A percentile compares a stretch with the other conserved stretches of the same genome.
These are phyloP conservation scores for Coenonympha glycerion DNA, from an alignment of 2,888 invertebrate species.

Conservation along the genomic window DNA sequence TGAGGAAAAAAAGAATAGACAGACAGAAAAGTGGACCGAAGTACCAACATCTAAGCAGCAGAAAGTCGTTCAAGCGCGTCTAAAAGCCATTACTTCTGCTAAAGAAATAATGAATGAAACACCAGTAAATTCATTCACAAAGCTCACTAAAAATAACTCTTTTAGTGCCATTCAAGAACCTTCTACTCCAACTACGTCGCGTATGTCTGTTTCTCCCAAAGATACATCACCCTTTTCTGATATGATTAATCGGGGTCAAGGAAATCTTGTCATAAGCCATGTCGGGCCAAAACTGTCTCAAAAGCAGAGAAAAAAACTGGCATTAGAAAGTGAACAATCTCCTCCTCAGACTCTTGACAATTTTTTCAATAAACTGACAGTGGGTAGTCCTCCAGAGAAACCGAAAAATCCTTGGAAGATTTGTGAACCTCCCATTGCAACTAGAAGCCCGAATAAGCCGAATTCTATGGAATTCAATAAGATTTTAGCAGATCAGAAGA, in stretches of 20 bases:
- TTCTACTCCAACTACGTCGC: conserved; percentile 39
- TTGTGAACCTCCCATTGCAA: conserved; percentile 45
- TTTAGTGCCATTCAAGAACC: conserved; percentile 40
- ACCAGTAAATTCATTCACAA: conserved; percentile 55
- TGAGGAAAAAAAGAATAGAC: conserved; percentile 43
- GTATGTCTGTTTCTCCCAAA: conserved; percentile 57
- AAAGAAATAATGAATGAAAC: conserved; percentile 60
- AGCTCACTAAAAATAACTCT: conserved; percentile 52
- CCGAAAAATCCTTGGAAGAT: conserved; percentile 72
- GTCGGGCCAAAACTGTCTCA: conserved; percentile 78
- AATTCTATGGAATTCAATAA: conserved; percentile 60
- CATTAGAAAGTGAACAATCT: conserved; percentile 51
- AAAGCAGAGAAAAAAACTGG: conserved; percentile 78
- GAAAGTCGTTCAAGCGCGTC: conserved; percentile 66
- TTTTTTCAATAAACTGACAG: conserved; percentile 44
- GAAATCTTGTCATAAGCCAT: conserved; percentile 57
- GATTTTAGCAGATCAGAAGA: conserved; percentile 84
- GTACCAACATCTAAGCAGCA: conserved; percentile 64
- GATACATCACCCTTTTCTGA: conserved; percentile 40
- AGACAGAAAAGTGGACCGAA: conserved; percentile 66
- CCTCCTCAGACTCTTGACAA: conserved; percentile 46
- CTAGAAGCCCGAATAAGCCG: conserved; percentile 56
- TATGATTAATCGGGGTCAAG: conserved; percentile 47
- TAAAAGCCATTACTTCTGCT: conserved; percentile 60
- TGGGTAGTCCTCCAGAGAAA: conserved; percentile 56